Evolutionary conservation across 35 echinoderm and acorn worm genomes (phyloP).

Genomic region (Lytechinus variegatus): DNA sequence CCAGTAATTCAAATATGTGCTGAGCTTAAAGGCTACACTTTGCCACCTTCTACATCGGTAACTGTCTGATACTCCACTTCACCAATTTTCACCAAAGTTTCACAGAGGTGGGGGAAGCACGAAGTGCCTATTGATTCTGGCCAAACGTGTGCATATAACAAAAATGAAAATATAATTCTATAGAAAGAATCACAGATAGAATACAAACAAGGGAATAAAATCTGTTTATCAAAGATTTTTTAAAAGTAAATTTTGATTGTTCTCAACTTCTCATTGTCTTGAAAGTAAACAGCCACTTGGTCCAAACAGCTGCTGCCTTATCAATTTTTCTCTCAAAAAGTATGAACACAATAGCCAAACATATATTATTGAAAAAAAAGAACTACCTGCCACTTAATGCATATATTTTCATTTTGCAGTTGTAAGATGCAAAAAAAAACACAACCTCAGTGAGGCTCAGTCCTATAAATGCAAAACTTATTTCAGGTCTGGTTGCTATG

Average conservation of each 20-base stretch:
- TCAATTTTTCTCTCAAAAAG: neutral
- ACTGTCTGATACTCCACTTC: neutral
- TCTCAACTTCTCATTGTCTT: neutral
- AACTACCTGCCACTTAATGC: too few species aligned
- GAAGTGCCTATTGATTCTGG: neutral
- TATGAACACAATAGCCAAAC: too few species aligned
- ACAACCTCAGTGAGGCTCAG: too few species aligned
- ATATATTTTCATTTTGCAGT: too few species aligned
- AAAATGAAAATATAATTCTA: neutral
- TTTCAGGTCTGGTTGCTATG: too few species aligned
- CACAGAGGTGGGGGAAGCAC: neutral
- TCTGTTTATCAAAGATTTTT: neutral
- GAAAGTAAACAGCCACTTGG: neutral
- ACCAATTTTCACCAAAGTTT: neutral
- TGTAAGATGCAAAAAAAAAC: too few species aligned
- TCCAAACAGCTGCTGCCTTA: neutral
- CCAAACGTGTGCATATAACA: neutral
- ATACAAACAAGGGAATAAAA: neutral
- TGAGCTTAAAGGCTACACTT: neutral
- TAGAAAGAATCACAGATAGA: neutral
- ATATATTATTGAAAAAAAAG: neutral
- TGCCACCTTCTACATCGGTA: neutral
- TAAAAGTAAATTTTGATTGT: neutral
- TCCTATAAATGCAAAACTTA: too few species aligned
- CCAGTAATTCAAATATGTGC: constrained; percentile 8